Conservation (phyloP, 2,113 vertebrate species). For the Mus spicilegus region DNA sequence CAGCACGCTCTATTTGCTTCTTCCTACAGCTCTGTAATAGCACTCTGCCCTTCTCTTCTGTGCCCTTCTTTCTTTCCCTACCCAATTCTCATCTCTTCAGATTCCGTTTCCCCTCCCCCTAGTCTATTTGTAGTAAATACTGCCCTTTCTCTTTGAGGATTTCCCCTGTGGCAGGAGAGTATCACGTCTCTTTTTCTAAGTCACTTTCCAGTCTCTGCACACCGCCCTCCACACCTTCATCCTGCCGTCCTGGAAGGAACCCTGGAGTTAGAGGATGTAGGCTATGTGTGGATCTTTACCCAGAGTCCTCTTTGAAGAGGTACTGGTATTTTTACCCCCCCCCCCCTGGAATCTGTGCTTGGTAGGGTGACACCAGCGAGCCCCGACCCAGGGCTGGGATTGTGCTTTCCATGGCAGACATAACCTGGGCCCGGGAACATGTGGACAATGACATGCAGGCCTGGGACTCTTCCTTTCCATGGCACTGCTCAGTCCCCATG, state of each 20-base stretch:
- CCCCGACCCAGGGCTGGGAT: neutral
- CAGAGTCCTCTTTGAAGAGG: slow-evolving; percentile 17
- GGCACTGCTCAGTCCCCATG: neutral
- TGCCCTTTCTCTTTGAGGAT: neutral
- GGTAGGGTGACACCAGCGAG: neutral
- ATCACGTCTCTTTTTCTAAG: neutral
- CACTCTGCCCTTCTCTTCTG: neutral
- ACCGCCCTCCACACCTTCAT: neutral
- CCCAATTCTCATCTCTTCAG: neutral
- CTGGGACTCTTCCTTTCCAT: neutral
- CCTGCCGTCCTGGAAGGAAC: neutral
- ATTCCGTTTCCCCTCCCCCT: slow-evolving; percentile 12
- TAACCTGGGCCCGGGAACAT: neutral
- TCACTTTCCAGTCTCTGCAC: slow-evolving; percentile 26
- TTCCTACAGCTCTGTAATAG: neutral
- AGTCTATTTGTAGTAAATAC: slow-evolving; percentile 29
- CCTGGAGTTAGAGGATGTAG: neutral
- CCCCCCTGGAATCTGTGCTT: slow-evolving; percentile 21
- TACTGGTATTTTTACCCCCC: neutral
- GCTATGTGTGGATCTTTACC: slow-evolving; percentile 16
- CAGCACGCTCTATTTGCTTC: slow-evolving; percentile 2
- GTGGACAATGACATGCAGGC: slow-evolving; percentile 73
- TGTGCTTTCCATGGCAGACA: slow-evolving; percentile 40
- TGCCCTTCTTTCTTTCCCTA: neutral
- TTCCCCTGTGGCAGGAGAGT: neutral